These are phyloP conservation scores for Gambelia wislizenii DNA, from an alignment of 2,797 vertebrate species.

Conservation along the genomic window DNA sequence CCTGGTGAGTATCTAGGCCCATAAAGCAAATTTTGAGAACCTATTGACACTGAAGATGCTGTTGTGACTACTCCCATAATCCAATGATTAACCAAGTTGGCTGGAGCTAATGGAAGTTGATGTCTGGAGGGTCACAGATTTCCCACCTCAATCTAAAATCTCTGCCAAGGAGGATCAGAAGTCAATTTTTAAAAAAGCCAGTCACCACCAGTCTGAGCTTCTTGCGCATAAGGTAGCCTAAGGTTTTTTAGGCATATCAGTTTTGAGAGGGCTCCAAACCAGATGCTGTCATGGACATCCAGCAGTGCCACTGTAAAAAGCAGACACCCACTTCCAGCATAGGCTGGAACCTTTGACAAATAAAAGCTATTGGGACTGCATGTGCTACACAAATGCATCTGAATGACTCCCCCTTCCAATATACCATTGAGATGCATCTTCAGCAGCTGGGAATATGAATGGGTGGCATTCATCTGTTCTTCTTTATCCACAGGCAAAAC, in stretches of 20 bases:
- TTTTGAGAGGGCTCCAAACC: neutral
- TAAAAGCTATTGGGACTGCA: neutral
- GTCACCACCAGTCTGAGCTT: no score
- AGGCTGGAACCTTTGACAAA: neutral
- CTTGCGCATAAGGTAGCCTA: neutral
- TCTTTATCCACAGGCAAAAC: neutral
- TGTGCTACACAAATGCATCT: neutral
- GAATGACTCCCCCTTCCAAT: neutral
- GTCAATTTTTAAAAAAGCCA: neutral
- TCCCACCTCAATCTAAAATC: neutral
- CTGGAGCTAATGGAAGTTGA: neutral
- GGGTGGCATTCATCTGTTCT: neutral
- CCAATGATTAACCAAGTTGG: neutral
- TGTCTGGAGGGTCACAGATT: neutral
- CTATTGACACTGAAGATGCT: neutral
- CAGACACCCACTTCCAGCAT: neutral
- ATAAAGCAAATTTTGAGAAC: neutral
- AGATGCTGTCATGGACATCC: neutral
- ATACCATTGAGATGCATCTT: neutral
- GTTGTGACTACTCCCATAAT: neutral
- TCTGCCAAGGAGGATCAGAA: neutral
- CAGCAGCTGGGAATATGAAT: no score
- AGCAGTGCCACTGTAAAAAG: neutral
- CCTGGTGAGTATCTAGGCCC: neutral
- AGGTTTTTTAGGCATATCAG: neutral